Percentiles rank a stretch among this genome's conserved stretches.
Evolutionary conservation across 2,797 vertebrate species (phyloP).

Genomic region (Muscicapa striata): DNA sequence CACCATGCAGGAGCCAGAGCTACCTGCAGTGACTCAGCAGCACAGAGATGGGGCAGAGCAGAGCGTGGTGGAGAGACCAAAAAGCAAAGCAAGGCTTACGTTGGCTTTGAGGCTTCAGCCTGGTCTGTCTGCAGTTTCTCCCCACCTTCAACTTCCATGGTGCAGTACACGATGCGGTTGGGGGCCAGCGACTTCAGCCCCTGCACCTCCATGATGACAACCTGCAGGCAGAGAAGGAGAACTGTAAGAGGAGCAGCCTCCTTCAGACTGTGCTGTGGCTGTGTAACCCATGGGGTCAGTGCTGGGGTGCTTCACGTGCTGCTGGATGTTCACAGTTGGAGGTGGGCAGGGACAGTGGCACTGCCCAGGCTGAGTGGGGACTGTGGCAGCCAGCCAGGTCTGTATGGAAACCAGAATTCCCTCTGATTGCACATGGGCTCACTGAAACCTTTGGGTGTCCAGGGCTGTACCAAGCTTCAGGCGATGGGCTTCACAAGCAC

Average conservation of each 20-base stretch:
- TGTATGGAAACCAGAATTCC: not conserved
- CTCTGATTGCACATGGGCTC: not conserved
- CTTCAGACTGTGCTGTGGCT: not conserved
- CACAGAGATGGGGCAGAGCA: not conserved
- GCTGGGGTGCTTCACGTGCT: not conserved
- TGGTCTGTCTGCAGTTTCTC: conserved; percentile 98
- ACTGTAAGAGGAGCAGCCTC: not conserved
- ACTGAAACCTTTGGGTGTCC: not conserved
- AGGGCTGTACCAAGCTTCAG: not conserved
- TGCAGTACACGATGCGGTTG: conserved; percentile 97
- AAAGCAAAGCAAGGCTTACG: conserved; percentile 79
- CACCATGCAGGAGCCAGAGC: not conserved
- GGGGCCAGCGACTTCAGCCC: conserved; percentile 94
- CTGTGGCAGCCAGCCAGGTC: fast-evolving
- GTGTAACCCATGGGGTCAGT: fast-evolving
- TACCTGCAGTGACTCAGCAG: not conserved
- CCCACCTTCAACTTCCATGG: conserved; percentile 98
- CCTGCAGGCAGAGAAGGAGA: conserved; percentile 74
- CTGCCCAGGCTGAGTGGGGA: not conserved
- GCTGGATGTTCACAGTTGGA: not conserved
- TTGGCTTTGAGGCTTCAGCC: conserved; percentile 96
- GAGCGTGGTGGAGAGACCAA: not conserved
- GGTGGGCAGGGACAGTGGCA: not conserved
- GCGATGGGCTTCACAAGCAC: not conserved
- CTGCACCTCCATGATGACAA: conserved; percentile 98